phyloP scores from a whole-genome alignment of 2,888 invertebrate genomes.

The Ceriagrion tenellum region DNA sequence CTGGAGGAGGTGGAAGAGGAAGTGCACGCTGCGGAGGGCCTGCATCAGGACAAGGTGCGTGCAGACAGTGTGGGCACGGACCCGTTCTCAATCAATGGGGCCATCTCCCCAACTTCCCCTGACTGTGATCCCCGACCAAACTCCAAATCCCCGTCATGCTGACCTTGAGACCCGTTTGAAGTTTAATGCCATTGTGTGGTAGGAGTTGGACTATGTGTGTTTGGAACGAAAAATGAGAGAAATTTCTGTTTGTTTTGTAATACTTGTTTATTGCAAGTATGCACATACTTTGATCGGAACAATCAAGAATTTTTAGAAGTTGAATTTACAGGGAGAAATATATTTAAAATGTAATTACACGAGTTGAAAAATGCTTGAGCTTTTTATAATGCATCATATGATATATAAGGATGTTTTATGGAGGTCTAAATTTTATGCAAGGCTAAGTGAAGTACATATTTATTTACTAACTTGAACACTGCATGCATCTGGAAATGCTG shows the following conservation, averaged over 20 bases:
- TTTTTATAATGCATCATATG: constrained; percentile 15
- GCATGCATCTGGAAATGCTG: background rate
- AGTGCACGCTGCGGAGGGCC: constrained; percentile 25
- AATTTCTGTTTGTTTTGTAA: constrained; percentile 7
- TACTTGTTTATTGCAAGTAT: constrained; percentile 32
- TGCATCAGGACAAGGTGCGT: constrained; percentile 66
- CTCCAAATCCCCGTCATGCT: constrained; percentile 76
- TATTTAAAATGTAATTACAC: background rate
- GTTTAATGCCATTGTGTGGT: background rate
- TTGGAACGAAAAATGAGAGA: background rate
- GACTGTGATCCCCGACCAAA: constrained; percentile 76
- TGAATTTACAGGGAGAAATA: constrained; percentile 34
- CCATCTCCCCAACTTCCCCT: constrained; percentile 73
- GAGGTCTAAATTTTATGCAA: constrained; percentile 10
- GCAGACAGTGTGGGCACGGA: constrained; percentile 64
- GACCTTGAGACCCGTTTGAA: constrained; percentile 73
- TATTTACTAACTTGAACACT: background rate
- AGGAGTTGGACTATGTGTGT: constrained; percentile 15
- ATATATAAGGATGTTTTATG: constrained; percentile 7
- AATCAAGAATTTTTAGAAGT: constrained; percentile 10
- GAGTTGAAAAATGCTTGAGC: background rate
- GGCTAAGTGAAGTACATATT: constrained; percentile 40
- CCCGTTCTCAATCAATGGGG: constrained; percentile 70
- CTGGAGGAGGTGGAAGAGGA: constrained; percentile 59
- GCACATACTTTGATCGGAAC: background rate